Evolutionary conservation across 2,113 vertebrate species (phyloP), one percentile per base, ranked within the genome.

Genomic region (Microtus oregoni): DNA sequence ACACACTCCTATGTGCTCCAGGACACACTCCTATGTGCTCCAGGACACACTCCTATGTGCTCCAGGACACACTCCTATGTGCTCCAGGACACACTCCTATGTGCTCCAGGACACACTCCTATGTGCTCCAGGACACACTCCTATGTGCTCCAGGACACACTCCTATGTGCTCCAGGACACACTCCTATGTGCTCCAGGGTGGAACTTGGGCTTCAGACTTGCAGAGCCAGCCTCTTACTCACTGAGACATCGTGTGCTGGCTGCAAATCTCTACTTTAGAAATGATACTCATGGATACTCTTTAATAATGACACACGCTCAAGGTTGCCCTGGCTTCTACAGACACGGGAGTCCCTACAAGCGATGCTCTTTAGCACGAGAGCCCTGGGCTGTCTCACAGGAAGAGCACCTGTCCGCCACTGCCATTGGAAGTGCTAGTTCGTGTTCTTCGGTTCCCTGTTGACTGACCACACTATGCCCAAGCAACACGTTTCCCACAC

Each of bases 321-420:
- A 82, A 92, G 63, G 63, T 50, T 28, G 19, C 35, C 19, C 92
- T 7, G 1, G 50, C 3, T 5, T 3, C 22, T 44, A 20, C 4
- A 47, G 67, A 65, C 38, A 41, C 7, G 1, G 41, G 70, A 15
- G 3, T 0, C 65, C 32, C n/a, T 1, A 5, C 15, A 52, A 76
- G 13, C 28, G 44, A 15, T 3, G 0, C 3, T 35, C 2, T 55
- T 32, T 13, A 8, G 41, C 28, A 35, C 11, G 35, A 73, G 28
- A 38, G 9, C 11, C 55, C 35, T 32, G 85, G 26, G 30, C 8
- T 3, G 6, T 41, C 47, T 15, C 17, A 0, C 14, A 1, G 1
- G 15, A 50, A 50, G 24, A 61, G 17, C 55, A 77, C 79, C 52
- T 93, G 63, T 47, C 92, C 68, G 70, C 35, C 88, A 44, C 22